Conservation (phyloP, 1,140 invertebrate species). For the Caenorhabditis remanei region DNA sequence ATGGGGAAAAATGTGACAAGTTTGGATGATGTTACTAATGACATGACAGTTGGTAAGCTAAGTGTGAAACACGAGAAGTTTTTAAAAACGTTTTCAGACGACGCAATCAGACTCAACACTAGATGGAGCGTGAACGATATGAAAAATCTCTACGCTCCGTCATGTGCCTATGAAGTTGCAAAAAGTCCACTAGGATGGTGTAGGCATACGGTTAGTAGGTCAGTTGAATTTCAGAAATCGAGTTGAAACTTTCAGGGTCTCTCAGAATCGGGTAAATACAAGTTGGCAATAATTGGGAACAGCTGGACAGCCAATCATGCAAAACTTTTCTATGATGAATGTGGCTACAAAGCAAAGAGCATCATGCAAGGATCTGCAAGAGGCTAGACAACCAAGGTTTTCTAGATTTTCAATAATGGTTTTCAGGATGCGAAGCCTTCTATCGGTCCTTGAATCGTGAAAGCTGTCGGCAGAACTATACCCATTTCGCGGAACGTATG, state of each 20-base stretch:
- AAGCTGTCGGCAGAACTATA: not conserved
- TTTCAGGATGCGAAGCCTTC: not conserved
- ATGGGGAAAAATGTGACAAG: not conserved
- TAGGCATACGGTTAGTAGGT: not conserved
- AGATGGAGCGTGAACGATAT: no score
- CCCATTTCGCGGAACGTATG: not conserved
- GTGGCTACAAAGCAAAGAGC: not conserved
- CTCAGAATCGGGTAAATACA: not conserved
- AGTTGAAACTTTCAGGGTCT: not conserved
- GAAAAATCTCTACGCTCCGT: not conserved
- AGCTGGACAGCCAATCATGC: slow-evolving; percentile 10
- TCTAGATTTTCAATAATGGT: not conserved
- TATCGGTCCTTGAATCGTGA: not conserved
- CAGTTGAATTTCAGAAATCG: no score
- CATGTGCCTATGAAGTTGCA: not conserved
- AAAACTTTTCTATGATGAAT: not conserved
- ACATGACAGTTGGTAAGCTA: not conserved
- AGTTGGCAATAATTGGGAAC: not conserved
- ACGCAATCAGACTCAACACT: no score
- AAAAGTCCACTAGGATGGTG: not conserved
- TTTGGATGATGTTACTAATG: not conserved
- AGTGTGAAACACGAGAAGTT: no score
- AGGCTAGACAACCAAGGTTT: not conserved
- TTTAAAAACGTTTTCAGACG: no score
- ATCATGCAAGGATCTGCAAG: not conserved